Conservation (phyloP, 2,797 vertebrate genomes). For the Myotis vivesi region DNA sequence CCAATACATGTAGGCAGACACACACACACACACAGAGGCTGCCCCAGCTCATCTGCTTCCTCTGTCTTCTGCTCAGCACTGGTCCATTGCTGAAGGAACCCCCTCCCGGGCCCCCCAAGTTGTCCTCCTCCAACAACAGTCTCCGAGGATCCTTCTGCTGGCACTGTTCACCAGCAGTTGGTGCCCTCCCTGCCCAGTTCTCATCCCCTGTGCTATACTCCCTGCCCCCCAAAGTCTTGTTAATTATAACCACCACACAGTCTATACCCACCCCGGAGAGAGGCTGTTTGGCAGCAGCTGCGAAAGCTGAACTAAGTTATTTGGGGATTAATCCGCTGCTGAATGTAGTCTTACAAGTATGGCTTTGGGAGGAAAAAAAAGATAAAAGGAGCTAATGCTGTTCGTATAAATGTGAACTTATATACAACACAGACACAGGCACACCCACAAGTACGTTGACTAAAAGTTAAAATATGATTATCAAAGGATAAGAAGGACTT, state of each 20-base stretch:
- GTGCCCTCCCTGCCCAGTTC: neutral
- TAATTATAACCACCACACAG: conserved; percentile 76
- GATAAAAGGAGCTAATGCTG: conserved; percentile 84
- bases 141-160: neutral
- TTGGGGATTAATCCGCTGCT: conserved; percentile 90
- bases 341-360: conserved; percentile 89
- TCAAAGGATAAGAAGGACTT: conserved; percentile 74
- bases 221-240: conserved; percentile 49
- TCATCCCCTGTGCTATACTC: conserved; percentile 6
- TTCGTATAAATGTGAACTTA: conserved; percentile 54
- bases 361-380: conserved; percentile 84
- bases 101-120: neutral
- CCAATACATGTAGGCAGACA: neutral
- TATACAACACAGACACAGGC: conserved; percentile 46
- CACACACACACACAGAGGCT: no score
- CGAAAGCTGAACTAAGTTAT: conserved; percentile 91
- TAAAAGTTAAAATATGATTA: conserved; percentile 72
- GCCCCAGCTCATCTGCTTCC: neutral
- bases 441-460: conserved; percentile 54
- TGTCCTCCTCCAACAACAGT: neutral
- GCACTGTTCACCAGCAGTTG: neutral
- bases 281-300: conserved; percentile 86
- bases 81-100: conserved; percentile 40
- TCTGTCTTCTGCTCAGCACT: neutral
- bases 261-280: conserved; percentile 75